phyloP scores from a whole-genome alignment of 2,113 vertebrate genomes.

The Heloderma charlesbogerti region DNA sequence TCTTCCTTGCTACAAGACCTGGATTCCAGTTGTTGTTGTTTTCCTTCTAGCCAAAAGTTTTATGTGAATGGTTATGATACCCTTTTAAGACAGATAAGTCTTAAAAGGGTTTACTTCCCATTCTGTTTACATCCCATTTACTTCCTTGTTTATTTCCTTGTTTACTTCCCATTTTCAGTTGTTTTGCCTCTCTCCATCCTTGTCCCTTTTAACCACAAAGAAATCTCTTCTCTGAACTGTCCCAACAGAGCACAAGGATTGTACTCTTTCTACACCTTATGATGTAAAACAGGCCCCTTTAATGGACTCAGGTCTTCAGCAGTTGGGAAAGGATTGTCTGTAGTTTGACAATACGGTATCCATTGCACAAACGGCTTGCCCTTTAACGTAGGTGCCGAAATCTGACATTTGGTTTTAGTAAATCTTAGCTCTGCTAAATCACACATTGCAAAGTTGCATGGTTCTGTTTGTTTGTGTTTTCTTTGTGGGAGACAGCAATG shows the following conservation, averaged over 20 bases:
- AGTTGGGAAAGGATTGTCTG: constrained; percentile 63
- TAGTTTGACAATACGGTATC: constrained; percentile 67
- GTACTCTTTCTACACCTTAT: constrained; percentile 65
- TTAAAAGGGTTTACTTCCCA: constrained; percentile 26
- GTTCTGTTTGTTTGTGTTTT: no score
- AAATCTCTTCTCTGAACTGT: constrained; percentile 62
- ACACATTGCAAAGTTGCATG: neutral
- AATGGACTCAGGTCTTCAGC: constrained; percentile 60
- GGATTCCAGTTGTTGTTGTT: constrained; percentile 44
- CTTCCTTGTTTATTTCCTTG: constrained; percentile 35
- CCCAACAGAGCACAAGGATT: constrained; percentile 33
- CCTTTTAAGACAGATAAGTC: constrained; percentile 45
- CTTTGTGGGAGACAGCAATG: neutral
- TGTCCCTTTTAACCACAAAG: constrained; percentile 53
- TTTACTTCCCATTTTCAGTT: neutral
- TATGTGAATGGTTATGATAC: constrained; percentile 23
- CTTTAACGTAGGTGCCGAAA: constrained; percentile 57
- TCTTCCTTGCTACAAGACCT: constrained; percentile 34
- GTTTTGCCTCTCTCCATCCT: neutral
- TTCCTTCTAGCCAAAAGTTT: constrained; percentile 15
- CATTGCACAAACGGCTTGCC: constrained; percentile 48
- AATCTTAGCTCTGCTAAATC: constrained; percentile 17
- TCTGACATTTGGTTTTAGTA: constrained; percentile 46
- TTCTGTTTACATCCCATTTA: constrained; percentile 13
- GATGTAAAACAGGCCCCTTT: constrained; percentile 61